These are phyloP conservation scores for Microctenopoma steveboyesi DNA, from an alignment of 2,797 vertebrate species.

Conservation along the genomic window DNA sequence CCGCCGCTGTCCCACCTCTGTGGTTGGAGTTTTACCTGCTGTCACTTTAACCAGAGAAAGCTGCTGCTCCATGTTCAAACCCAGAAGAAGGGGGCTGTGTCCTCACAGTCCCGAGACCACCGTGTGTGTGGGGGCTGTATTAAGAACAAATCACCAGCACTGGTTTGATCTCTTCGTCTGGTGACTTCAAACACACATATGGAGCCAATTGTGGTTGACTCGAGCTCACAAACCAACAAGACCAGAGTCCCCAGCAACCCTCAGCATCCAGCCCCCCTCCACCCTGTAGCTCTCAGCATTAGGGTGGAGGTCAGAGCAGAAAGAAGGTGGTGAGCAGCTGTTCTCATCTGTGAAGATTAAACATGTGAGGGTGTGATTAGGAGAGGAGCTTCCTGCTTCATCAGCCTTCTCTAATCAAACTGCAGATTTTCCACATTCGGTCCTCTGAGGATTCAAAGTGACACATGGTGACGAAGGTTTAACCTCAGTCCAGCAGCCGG, in stretches of 20 bases:
- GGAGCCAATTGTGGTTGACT: slow-evolving; percentile 91
- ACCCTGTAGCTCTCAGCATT: neutral
- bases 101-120: too few relatives aligned
- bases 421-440: neutral
- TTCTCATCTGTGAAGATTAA: slow-evolving; percentile 10
- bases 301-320: neutral
- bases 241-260: neutral
- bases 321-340: slow-evolving; percentile 17
- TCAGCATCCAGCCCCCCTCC: neutral
- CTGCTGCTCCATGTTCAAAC: too few relatives aligned
- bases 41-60: too few relatives aligned
- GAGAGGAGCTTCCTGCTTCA: slow-evolving; percentile 1
- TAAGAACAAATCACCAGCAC: slow-evolving; percentile 25
- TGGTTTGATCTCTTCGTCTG: slow-evolving; percentile 86
- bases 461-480: neutral
- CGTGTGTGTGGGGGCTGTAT: neutral
- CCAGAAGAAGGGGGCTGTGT: too few relatives aligned
- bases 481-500: neutral
- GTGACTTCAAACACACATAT: slow-evolving; percentile 92
- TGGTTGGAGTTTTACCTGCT: too few relatives aligned
- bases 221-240: slow-evolving; percentile 71
- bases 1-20: too few relatives aligned
- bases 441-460: neutral
- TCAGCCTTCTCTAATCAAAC: neutral
- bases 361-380: slow-evolving; percentile 6